Conservation (phyloP, 2,797 vertebrate genomes). For the Macrochelys suwanniensis region DNA sequence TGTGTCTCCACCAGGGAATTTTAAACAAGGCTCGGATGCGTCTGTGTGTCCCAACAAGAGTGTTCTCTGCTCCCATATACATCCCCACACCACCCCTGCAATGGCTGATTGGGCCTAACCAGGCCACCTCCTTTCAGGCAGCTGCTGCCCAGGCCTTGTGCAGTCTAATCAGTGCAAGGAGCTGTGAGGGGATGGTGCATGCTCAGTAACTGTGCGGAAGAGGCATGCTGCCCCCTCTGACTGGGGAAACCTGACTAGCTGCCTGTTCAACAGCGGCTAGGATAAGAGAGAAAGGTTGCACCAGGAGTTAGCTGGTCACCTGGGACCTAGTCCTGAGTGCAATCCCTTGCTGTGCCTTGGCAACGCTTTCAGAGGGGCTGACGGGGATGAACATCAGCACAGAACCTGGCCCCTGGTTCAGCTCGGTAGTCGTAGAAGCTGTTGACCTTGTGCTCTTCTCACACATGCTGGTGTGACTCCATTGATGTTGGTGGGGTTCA, state of each 20-base stretch:
- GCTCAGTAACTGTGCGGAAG: not conserved
- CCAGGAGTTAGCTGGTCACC: not conserved
- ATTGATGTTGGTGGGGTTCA: not conserved
- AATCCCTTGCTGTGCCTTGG: not conserved
- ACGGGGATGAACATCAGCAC: not conserved
- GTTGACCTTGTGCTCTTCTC: not conserved
- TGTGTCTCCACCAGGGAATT: not conserved
- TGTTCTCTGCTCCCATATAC: not conserved
- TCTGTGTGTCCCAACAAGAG: not conserved
- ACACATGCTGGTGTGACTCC: not conserved
- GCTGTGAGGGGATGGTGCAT: not conserved
- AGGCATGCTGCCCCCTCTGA: no score
- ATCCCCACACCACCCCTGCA: not conserved
- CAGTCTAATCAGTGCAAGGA: not conserved
- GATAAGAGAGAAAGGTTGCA: not conserved
- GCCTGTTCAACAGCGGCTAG: not conserved
- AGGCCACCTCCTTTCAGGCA: not conserved
- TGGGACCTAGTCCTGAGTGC: not conserved
- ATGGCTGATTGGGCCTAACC: not conserved
- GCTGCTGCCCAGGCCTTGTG: not conserved
- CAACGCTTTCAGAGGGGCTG: not conserved
- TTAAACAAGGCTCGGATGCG: not conserved
- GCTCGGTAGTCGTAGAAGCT: not conserved
- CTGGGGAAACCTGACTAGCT: not conserved
- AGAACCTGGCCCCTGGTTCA: not conserved